These are phyloP conservation scores for Reticulitermes lucifugus DNA, from an alignment of 2,888 invertebrate species.

Conservation along the genomic window DNA sequence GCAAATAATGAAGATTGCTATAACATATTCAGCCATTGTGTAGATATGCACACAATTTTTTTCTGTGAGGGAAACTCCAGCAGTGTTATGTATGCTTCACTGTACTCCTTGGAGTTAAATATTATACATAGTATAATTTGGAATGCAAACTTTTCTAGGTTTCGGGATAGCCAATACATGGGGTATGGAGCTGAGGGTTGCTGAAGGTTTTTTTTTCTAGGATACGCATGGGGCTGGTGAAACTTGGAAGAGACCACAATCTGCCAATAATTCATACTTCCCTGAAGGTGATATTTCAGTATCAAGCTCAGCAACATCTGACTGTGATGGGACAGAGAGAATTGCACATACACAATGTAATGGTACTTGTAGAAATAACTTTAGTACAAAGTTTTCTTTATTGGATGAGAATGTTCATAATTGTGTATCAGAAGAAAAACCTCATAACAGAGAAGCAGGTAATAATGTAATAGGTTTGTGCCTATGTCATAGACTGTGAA, in stretches of 20 bases:
- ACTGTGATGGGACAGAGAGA: slow-evolving; percentile 11
- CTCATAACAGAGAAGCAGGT: background rate
- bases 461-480: background rate
- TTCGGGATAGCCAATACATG: too few relatives aligned
- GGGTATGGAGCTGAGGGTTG: too few relatives aligned
- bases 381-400: slow-evolving; percentile 54
- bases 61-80: too few relatives aligned
- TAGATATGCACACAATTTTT: too few relatives aligned
- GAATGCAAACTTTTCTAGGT: too few relatives aligned
- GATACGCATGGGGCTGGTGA: slow-evolving; percentile 40
- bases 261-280: slow-evolving; percentile 55
- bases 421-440: background rate
- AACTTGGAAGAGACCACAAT: slow-evolving; percentile 56
- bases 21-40: too few relatives aligned
- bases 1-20: too few relatives aligned
- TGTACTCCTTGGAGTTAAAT: too few relatives aligned
- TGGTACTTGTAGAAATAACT: slow-evolving; percentile 50
- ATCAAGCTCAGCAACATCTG: slow-evolving; percentile 23
- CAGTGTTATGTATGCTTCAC: too few relatives aligned
- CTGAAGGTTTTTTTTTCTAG: background rate
- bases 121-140: too few relatives aligned
- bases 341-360: background rate
- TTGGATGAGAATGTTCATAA: background rate
- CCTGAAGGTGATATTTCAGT: background rate
- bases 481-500: too few relatives aligned